A percentile compares a stretch with the other conserved stretches of the same genome.
Evolutionary conservation across 1,140 invertebrate genomes (phyloP).

Genomic region (Oscheius sp.): DNA sequence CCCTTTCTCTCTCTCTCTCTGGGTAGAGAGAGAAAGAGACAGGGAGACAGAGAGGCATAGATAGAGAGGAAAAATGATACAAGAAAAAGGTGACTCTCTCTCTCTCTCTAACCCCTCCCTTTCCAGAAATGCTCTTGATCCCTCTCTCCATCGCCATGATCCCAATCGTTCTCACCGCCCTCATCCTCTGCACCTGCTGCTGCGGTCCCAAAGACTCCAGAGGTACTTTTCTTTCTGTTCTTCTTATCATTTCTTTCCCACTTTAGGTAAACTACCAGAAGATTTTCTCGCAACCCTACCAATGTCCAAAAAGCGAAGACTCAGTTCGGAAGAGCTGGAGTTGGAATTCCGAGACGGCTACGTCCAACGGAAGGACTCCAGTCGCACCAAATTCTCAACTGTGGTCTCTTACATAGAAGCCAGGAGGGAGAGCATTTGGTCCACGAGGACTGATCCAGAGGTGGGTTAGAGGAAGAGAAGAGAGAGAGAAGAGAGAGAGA

Average conservation of each 20-base stretch:
- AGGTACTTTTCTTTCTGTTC: slow-evolving; percentile 4
- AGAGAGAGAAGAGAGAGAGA: too few relatives aligned
- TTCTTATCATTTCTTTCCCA: not conserved
- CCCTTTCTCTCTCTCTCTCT: too few relatives aligned
- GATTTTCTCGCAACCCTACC: slow-evolving; percentile 26
- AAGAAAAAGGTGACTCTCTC: too few relatives aligned
- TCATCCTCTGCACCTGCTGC: slow-evolving; percentile 44
- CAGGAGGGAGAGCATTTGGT: slow-evolving; percentile 32
- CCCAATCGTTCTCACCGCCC: slow-evolving; percentile 39
- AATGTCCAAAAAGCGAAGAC: slow-evolving; percentile 18
- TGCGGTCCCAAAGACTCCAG: slow-evolving; percentile 46
- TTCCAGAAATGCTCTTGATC: slow-evolving; percentile 43
- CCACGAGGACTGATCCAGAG: slow-evolving; percentile 1
- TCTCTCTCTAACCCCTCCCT: too few relatives aligned
- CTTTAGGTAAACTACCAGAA: slow-evolving; percentile 35
- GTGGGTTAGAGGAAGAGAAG: not conserved
- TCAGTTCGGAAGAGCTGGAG: slow-evolving; percentile 33
- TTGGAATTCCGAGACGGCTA: slow-evolving; percentile 44
- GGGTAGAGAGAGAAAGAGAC: too few relatives aligned
- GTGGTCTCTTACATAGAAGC: slow-evolving; percentile 36
- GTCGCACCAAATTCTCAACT: slow-evolving; percentile 39
- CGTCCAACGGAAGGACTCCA: slow-evolving; percentile 42
- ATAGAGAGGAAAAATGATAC: too few relatives aligned
- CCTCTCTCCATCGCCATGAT: slow-evolving; percentile 48
- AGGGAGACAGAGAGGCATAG: not conserved